Conservation (phyloP, 2,888 invertebrate species). For the Lumbricus terrestris region DNA sequence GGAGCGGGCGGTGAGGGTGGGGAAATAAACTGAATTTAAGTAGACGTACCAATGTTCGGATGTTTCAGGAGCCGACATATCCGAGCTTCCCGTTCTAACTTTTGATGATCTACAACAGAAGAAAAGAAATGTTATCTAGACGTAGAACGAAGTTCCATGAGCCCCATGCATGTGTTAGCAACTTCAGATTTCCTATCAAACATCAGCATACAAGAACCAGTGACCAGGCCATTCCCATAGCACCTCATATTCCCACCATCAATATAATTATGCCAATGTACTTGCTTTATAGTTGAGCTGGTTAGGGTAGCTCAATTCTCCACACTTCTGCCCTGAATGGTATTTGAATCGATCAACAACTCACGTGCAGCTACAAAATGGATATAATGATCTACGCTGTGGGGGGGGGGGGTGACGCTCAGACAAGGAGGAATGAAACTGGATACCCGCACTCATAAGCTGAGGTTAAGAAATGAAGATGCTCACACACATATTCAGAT, state of each 20-base stretch:
- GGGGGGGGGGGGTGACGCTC: too few relatives aligned
- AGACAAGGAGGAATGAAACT: not conserved
- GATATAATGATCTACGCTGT: not conserved
- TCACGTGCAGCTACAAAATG: not conserved
- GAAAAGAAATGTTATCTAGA: not conserved
- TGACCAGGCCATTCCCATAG: too few relatives aligned
- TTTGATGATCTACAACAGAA: constrained; percentile 83
- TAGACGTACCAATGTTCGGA: constrained; percentile 88
- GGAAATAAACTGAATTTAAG: too few relatives aligned
- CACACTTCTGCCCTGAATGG: too few relatives aligned
- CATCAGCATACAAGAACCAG: too few relatives aligned
- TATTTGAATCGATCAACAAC: not conserved
- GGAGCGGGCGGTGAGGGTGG: too few relatives aligned
- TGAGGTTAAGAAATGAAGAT: not conserved
- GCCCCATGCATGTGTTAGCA: too few relatives aligned
- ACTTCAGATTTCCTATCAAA: too few relatives aligned
- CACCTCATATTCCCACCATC: too few relatives aligned
- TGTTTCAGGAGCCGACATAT: constrained; percentile 99
- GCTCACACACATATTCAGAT: not conserved
- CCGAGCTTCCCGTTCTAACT: constrained; percentile 96
- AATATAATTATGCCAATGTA: too few relatives aligned
- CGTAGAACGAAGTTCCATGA: not conserved
- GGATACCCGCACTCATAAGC: not conserved
- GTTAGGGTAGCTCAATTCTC: too few relatives aligned
- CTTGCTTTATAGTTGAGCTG: too few relatives aligned